Base-by-base conservation (phyloP, 2,888 invertebrate species). In the Epirrita christyi region DNA sequence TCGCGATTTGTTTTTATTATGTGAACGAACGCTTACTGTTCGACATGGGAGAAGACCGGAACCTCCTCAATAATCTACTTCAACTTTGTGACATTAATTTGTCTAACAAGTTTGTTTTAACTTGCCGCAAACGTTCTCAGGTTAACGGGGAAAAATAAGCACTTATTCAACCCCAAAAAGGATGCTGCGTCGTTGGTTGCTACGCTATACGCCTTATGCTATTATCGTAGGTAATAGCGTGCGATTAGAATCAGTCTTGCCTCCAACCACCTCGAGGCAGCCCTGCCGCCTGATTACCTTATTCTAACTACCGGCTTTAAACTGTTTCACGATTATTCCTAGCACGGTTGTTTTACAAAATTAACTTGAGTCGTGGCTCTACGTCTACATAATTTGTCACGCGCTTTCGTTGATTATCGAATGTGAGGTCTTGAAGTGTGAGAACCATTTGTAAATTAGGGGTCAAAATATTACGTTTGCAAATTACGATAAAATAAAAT, bases 191-290 rank as follows among this genome's bases (percentile, higher is more conserved):
- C 68, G 61, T 68, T 69, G 58, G 64, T 64, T 70, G 60, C 67
- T 53, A 52, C 45, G 66, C 50, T 44, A 34, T 42, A 38, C 50
- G 42, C 21, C 38, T 43, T 29, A 49, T 29, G 13, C 69, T 70
- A 80, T 78, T 78, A 76, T 55, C 51, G 59, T 76, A n/a, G n/a
- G n/a, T n/a, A 68, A 71, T 70, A 64, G 63, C 45, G 63, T 47
- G 56, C 57, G 59, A 72, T 73, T 74, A 74, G 48, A 60, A 52
- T n/a, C 50, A 55, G 60, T 56, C 61, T 60, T 58, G 58, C 61
- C 64, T 75, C 67, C 65, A 65, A 71, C 68, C 73, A 71, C 66
- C 67, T 60, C 53, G 45, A 60, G 59, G 59, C 51, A 55, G 38
- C 57, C 59, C 55, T 61, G 59, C 54, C 57, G 54, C 34, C 55